phyloP scores from a whole-genome alignment of 37 sponge, comb jelly and placozoan species.

The Tethya wilhelma region DNA sequence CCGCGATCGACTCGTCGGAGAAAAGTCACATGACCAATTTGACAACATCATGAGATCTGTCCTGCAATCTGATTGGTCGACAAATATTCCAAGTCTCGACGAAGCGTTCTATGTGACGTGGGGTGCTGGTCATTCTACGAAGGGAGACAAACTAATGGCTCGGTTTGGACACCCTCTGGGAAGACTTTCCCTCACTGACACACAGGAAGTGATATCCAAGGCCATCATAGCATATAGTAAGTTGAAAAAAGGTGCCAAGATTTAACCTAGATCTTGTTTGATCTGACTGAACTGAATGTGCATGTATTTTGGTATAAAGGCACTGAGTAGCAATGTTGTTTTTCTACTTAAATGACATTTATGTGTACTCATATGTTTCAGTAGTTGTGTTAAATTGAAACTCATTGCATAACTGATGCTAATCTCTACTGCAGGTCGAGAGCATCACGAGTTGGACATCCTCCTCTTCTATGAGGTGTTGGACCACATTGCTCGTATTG shows the following conservation, averaged over 20 bases:
- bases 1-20: conserved; percentile 82
- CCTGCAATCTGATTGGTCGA: conserved; percentile 81
- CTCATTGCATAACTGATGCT: no score
- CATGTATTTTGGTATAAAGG: no score
- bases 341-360: no score
- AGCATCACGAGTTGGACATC: conserved; percentile 73
- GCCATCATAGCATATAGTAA: conserved; percentile 59
- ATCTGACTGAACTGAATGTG: no score
- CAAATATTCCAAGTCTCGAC: conserved; percentile 25
- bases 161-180: conserved; percentile 71
- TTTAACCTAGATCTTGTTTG: no score
- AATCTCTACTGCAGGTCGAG: conserved; percentile 63
- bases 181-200: conserved; percentile 60
- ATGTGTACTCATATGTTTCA: neutral
- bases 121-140: conserved; percentile 35
- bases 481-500: conserved; percentile 80
- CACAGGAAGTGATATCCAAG: conserved; percentile 79
- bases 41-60: conserved; percentile 72
- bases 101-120: conserved; percentile 78
- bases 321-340: no score
- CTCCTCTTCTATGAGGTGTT: conserved; percentile 90
- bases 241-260: neutral
- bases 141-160: neutral
- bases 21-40: conserved; percentile 53
- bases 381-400: neutral